Base-by-base conservation (phyloP, 1,140 invertebrate genomes). In the Drosophila bocki region DNA sequence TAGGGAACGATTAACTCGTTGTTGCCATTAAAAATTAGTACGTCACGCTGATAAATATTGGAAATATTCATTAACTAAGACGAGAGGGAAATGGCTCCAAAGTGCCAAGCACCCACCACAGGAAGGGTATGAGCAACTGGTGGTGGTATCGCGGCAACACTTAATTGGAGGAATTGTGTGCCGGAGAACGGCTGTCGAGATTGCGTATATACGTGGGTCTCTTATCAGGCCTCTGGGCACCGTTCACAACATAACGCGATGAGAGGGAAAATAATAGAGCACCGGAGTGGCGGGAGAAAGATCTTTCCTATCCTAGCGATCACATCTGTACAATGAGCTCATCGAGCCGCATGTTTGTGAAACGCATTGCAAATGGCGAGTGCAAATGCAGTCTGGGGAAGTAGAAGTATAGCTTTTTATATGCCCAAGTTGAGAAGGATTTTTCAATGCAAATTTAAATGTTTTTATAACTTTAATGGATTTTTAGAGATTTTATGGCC, bases 161-260 rank as follows among this genome's bases (percentile, higher is more conserved):
- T 83, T 71, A 76, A 80, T 80, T 65, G 35, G 48, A 56, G 45
- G 61, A 83, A 48, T 63, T 74, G 56, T 68, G n/a, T 48, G 47
- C 53, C 37, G 62, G 62, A 69, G 70, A 69, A 63, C 41, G 62
- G 22, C 45, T 70, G 82, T 76, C 67, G 41, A 83, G 81, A 83
- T 83, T 83, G 68, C 65, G 72, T 53, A 51, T 62, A 78, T 71
- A 78, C 53, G 75, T 63, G 58, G 19, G 45, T 8, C 48, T 57
- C 54, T 78, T 78, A 78, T 78, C 75, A 78, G 35, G 17, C 33
- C 39, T 32, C 41, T 13, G 19, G 47, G 54, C 65, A 70, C 50
- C 54, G 37, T n/a, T 19, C 13, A 39, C 42, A 56, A 41, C 51
- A 70, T 26, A 33, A 26, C 12, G 11, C 12, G 11, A 29, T 19